Evolutionary conservation across 2,113 vertebrate genomes (phyloP), one percentile per base, ranked within the genome.

Genomic region (Bos taurus): DNA sequence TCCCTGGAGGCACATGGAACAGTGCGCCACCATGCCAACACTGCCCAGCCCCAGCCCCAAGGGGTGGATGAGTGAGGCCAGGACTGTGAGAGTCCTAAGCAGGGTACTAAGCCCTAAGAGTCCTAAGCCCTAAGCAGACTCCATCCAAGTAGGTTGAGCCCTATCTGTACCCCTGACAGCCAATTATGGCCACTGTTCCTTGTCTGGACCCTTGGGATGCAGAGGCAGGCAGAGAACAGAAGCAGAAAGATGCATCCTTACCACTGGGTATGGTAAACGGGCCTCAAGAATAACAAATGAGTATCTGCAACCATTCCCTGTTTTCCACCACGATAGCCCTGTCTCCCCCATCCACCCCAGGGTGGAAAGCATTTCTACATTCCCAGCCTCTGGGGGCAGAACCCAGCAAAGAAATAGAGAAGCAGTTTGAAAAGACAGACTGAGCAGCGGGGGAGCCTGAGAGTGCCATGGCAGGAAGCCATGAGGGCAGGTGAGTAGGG

Each of bases 1-100:
- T 97, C 96, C 95, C 54, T 87, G 94, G 97, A 16, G 96, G 94
- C 97, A 95, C 91, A 82, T 1, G 81, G 54, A 95, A 90, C 74
- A 80, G 50, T 52, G 74, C 5, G 4, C 90, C 94, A 97, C 93
- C 92, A 89, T 97, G 91, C 85, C 97, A 94, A 94, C 85, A 84
- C 71, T 74, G 52, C 26, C 74, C 52, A 60, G 95, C 9, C 26
- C 74, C 52, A 60, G 95, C 9, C 88, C 59, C 77, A 74, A 33
- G 77, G 15, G 56, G 15, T 67, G 43, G 33, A 74, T 71, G 62
- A 77, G 82, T 54, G 5, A 90, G 50, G 11, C 83, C 78, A 91
- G 78, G 82, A 91, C 30, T 87, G 43, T 46, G 43, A 46, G 43
- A 46, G 43, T 46, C 43, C 43, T 46, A 46, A 46, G 43, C 43